A percentile compares a stretch with the other conserved stretches of the same genome.
phyloP scores from a whole-genome alignment of 2,797 vertebrate genomes.

The Cyclura pinguis region DNA sequence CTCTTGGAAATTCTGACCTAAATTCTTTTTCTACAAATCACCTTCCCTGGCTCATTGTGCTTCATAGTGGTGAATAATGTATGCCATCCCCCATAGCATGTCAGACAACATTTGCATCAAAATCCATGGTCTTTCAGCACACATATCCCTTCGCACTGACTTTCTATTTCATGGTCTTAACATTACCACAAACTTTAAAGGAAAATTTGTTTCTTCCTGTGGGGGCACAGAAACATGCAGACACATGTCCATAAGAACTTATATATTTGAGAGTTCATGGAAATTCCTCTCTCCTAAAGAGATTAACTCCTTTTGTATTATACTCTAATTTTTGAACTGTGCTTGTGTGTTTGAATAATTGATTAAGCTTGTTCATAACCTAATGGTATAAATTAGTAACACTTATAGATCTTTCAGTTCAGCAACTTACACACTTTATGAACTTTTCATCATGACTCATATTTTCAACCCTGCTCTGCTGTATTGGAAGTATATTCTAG shows the following conservation, averaged over 20 bases:
- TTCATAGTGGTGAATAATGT: constrained; percentile 30
- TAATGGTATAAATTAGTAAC: not conserved
- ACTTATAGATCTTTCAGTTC: not conserved
- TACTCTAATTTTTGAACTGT: not conserved
- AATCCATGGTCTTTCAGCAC: constrained; percentile 33
- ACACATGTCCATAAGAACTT: constrained; percentile 7
- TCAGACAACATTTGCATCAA: constrained; percentile 45
- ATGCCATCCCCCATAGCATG: constrained; percentile 6
- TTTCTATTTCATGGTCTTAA: constrained; percentile 3
- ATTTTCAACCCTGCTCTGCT: not conserved
- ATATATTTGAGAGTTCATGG: constrained; percentile 21
- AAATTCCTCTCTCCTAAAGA: constrained; percentile 19
- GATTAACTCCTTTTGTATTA: constrained; percentile 31
- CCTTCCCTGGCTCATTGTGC: constrained; percentile 4
- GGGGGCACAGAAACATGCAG: not conserved
- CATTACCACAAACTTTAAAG: constrained; percentile 28
- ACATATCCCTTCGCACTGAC: not conserved
- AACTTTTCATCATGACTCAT: not conserved
- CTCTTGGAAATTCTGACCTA: constrained; percentile 49
- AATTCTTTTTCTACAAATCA: constrained; percentile 40
- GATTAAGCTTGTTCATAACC: not conserved
- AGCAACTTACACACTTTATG: not conserved
- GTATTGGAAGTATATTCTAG: not conserved
- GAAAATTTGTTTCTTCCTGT: not conserved
- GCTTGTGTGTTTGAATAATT: not conserved